A percentile compares a stretch with the other conserved stretches of the same genome.
Evolutionary conservation across 2,797 vertebrate genomes (phyloP).

Genomic region (Thripadectes ignobilis): DNA sequence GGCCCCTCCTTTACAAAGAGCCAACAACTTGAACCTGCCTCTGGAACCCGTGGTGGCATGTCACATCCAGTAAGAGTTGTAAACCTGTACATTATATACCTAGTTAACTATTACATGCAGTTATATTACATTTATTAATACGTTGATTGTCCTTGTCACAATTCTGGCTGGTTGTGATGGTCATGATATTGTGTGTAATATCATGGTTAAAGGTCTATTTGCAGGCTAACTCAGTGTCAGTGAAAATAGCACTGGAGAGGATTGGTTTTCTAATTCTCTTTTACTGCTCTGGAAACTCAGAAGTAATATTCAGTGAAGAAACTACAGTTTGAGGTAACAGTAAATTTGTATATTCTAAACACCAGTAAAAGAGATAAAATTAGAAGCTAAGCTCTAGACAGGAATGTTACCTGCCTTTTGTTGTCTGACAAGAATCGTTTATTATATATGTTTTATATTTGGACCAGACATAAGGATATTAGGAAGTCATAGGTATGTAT

Average conservation of each 20-base stretch:
- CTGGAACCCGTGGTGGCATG: neutral
- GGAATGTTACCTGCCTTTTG: neutral
- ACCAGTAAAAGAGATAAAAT: neutral
- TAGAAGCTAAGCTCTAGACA: neutral
- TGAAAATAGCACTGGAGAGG: neutral
- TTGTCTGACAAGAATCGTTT: neutral
- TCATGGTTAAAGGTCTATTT: neutral
- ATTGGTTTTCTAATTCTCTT: neutral
- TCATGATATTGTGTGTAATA: neutral
- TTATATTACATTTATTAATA: neutral
- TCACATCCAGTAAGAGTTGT: neutral
- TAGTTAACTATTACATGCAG: neutral
- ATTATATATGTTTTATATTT: neutral
- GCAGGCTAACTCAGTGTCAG: neutral
- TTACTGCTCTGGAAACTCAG: neutral
- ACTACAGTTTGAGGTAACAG: neutral
- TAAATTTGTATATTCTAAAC: neutral
- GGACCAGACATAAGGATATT: neutral
- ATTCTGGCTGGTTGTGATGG: neutral
- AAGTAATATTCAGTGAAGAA: neutral
- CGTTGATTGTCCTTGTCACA: fast-evolving
- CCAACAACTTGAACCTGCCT: neutral
- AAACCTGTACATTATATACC: neutral
- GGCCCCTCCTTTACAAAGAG: neutral
- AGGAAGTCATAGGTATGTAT: neutral